phyloP scores from a whole-genome alignment of 2,797 vertebrate species.

The Vipera latastei region DNA sequence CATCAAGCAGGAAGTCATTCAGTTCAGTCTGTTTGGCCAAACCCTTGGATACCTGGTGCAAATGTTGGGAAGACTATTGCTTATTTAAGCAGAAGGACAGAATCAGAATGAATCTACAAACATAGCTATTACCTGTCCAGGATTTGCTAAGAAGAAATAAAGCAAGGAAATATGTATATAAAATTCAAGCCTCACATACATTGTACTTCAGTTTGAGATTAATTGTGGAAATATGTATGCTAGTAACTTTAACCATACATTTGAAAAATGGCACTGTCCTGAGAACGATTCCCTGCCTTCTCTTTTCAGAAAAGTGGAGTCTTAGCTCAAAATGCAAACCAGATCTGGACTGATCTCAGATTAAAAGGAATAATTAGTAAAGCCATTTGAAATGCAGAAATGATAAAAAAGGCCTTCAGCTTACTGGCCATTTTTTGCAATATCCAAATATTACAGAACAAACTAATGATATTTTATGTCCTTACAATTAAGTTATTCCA shows the following conservation, averaged over 20 bases:
- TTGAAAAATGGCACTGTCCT: conserved; percentile 2
- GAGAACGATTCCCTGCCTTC: not conserved
- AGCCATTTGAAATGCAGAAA: not conserved
- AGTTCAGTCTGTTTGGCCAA: conserved; percentile 98
- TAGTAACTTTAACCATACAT: conserved; percentile 13
- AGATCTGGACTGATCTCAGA: not conserved
- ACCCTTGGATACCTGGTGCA: conserved; percentile 88
- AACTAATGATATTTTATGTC: not conserved
- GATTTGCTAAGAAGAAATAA: not conserved
- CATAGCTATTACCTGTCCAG: not conserved
- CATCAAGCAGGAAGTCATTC: conserved; percentile 98
- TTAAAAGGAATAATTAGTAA: not conserved
- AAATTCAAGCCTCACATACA: not conserved
- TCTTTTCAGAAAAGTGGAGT: not conserved
- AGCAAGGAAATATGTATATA: not conserved
- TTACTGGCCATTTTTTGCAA: not conserved
- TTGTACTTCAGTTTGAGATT: not conserved
- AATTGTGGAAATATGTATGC: not conserved
- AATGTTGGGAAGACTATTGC: conserved; percentile 22
- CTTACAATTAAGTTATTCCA: not conserved
- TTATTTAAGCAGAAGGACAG: conserved; percentile 40
- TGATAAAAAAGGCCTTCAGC: not conserved
- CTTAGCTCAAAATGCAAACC: not conserved
- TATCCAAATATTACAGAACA: not conserved
- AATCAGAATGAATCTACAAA: conserved; percentile 20